phyloP scores from a whole-genome alignment of 2,888 invertebrate genomes.

The Argynnis bischoffii region DNA sequence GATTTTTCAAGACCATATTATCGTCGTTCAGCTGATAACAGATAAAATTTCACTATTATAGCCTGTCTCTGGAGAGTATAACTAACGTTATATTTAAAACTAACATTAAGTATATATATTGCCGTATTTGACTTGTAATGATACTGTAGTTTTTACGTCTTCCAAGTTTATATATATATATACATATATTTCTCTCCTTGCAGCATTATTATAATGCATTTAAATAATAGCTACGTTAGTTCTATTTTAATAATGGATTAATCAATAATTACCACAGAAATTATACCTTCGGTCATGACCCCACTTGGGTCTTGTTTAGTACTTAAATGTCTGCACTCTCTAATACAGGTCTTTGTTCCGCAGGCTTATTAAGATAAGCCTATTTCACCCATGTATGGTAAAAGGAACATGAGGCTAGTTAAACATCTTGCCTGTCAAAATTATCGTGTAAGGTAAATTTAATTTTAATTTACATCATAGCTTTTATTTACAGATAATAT shows the following conservation, averaged over 20 bases:
- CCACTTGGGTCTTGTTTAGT: slow-evolving; percentile 21
- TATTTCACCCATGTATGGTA: slow-evolving; percentile 38
- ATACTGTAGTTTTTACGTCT: too few relatives aligned
- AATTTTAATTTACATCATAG: slow-evolving; percentile 34
- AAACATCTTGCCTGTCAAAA: slow-evolving; percentile 39
- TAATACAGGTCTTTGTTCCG: slow-evolving; percentile 35
- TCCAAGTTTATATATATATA: too few relatives aligned
- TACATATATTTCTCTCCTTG: too few relatives aligned
- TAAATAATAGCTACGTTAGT: too few relatives aligned
- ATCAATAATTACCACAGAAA: slow-evolving; percentile 26
- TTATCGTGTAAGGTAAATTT: slow-evolving; percentile 38
- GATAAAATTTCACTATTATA: too few relatives aligned
- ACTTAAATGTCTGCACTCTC: slow-evolving; percentile 29
- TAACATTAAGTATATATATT: too few relatives aligned
- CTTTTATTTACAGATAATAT: slow-evolving; percentile 34
- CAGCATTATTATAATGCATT: too few relatives aligned
- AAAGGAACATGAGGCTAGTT: slow-evolving; percentile 34
- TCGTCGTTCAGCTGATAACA: too few relatives aligned
- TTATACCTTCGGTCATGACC: slow-evolving; percentile 32
- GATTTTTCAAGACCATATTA: too few relatives aligned
- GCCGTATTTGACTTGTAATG: too few relatives aligned
- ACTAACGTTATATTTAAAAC: too few relatives aligned
- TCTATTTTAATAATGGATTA: neutral
- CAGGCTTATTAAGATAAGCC: slow-evolving; percentile 39
- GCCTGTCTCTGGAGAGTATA: too few relatives aligned